Conservation (phyloP, 2,113 vertebrate species). For the Meleagris gallopavo region DNA sequence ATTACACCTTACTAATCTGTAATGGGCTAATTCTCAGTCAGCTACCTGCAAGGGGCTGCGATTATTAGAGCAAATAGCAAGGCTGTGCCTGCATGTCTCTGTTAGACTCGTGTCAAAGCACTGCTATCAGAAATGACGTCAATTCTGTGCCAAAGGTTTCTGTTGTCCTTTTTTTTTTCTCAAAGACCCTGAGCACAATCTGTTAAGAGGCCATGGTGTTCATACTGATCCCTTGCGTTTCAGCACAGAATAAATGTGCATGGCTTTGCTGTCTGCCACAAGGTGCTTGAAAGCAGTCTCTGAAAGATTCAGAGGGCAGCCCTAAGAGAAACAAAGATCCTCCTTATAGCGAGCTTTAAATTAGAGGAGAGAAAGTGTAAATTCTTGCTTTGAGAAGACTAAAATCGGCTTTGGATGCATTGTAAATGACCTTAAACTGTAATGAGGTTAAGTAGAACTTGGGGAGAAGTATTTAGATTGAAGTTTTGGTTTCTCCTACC, state of each 20-base stretch:
- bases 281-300: neutral
- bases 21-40: neutral
- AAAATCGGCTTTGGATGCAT: neutral
- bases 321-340: neutral
- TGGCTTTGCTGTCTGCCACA: neutral
- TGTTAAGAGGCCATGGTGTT: neutral
- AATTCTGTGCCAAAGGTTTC: neutral
- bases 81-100: neutral
- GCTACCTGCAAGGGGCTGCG: neutral
- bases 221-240: neutral
- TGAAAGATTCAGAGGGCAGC: neutral
- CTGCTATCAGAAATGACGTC: neutral
- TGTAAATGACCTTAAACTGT: neutral
- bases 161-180: neutral
- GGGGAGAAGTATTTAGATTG: neutral
- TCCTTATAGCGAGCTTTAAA: neutral
- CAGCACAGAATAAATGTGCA: neutral
- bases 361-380: neutral
- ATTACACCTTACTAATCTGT: neutral
- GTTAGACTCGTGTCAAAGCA: slow-evolving; percentile 1
- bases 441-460: neutral
- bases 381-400: neutral
- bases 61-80: neutral
- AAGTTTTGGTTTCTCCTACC: neutral
- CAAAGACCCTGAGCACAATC: neutral